Evolutionary conservation across 2,113 vertebrate species (phyloP).

Genomic region (Eolophus roseicapilla): DNA sequence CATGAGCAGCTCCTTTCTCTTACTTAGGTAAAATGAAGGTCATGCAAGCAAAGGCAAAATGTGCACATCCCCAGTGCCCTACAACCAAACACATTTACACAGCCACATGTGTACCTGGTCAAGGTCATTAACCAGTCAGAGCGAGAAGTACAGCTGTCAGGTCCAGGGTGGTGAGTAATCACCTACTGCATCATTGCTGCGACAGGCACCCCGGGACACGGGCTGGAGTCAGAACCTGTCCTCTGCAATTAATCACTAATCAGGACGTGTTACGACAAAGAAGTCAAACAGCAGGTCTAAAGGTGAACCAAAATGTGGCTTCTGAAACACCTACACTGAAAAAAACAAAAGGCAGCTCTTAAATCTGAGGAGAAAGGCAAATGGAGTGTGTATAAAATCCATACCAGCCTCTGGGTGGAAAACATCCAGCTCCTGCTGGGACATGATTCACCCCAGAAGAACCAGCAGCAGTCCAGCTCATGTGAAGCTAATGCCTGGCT

Average conservation of each 20-base stretch:
- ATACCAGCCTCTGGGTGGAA: not conserved
- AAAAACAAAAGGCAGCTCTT: not conserved
- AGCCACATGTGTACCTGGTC: not conserved
- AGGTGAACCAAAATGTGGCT: constrained; percentile 15
- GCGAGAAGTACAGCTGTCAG: constrained; percentile 60
- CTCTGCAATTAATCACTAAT: constrained; percentile 54
- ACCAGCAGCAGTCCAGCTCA: not conserved
- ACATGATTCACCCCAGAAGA: not conserved
- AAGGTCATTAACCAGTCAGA: constrained; percentile 30
- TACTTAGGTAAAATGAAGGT: not conserved
- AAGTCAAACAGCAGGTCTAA: constrained; percentile 14
- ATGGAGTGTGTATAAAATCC: not conserved
- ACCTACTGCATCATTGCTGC: constrained; percentile 47
- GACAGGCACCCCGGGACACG: constrained; percentile 61
- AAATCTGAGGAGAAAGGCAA: not conserved
- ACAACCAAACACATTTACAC: not conserved
- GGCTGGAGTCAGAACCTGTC: constrained; percentile 49
- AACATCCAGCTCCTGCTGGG: not conserved
- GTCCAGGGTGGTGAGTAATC: constrained; percentile 54
- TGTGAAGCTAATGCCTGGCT: not conserved
- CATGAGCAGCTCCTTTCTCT: not conserved
- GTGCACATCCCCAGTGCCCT: not conserved
- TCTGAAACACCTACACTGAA: not conserved
- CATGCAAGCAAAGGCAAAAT: not conserved
- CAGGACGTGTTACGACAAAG: not conserved